Percentiles rank a stretch among this genome's conserved stretches.
Conservation (phyloP, 2,797 vertebrate genomes). For the Orestias chungarensis region DNA sequence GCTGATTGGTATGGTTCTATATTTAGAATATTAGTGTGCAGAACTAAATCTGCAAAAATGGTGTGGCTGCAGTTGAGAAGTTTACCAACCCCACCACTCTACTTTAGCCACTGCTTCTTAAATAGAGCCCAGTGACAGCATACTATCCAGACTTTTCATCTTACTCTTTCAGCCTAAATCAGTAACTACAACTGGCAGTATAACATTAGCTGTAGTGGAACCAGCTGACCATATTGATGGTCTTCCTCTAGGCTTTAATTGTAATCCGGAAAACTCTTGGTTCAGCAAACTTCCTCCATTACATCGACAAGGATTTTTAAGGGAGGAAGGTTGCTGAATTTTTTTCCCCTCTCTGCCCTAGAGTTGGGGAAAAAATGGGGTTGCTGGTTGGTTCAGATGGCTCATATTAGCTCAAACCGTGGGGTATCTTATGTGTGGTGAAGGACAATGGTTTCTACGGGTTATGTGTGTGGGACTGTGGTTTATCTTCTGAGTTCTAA, state of each 20-base stretch:
- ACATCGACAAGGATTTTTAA: no score
- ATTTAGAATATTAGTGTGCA: background rate
- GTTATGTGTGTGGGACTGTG: no score
- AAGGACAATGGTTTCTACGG: no score
- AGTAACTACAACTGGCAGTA: background rate
- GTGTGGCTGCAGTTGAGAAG: background rate
- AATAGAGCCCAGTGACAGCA: background rate
- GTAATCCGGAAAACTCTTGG: background rate
- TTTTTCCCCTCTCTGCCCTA: no score
- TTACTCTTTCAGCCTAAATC: slow-evolving; percentile 13
- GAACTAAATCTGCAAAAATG: background rate
- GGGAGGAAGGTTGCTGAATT: no score
- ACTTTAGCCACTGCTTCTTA: background rate
- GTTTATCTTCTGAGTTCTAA: no score
- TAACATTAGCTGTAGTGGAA: background rate
- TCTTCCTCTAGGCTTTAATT: background rate
- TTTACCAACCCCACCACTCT: slow-evolving; percentile 1
- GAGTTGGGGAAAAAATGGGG: no score
- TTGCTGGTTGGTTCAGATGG: no score
- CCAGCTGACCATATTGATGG: background rate
- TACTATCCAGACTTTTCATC: background rate
- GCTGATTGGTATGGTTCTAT: no score
- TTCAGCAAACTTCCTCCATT: background rate
- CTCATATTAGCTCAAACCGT: no score
- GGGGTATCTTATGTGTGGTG: no score